phyloP scores from a whole-genome alignment of 2,113 vertebrate species.

The Eira barbara region DNA sequence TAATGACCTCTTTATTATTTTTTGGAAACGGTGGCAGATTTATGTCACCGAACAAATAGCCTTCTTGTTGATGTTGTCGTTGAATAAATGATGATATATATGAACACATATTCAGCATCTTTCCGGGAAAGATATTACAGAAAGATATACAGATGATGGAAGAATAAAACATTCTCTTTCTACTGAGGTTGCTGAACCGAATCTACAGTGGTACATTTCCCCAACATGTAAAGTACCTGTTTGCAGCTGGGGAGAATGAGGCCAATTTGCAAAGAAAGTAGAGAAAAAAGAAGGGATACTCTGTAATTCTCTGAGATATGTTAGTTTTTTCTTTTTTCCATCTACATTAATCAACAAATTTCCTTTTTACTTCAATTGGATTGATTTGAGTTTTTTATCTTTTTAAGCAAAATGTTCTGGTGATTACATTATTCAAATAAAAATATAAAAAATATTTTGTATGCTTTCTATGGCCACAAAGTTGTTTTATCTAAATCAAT shows the following conservation, averaged over 20 bases:
- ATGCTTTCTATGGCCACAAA: neutral
- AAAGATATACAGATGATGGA: neutral
- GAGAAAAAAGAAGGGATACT: neutral
- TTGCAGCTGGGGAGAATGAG: neutral
- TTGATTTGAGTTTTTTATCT: neutral
- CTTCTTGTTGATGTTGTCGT: neutral
- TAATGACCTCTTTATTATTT: neutral
- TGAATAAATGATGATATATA: neutral
- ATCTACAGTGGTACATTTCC: neutral
- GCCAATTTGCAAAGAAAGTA: neutral
- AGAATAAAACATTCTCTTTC: neutral
- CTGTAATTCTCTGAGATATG: neutral
- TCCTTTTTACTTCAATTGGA: neutral
- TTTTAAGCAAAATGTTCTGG: neutral
- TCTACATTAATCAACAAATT: neutral
- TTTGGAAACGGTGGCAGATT: neutral
- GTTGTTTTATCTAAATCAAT: neutral
- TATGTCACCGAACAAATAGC: neutral
- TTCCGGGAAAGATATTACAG: neutral
- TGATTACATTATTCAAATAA: constrained; percentile 12
- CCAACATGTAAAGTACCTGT: neutral
- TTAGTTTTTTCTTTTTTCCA: neutral
- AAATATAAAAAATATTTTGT: neutral
- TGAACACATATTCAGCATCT: neutral
- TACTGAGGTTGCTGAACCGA: neutral